Percentiles rank a stretch among this genome's conserved stretches.
phyloP scores from a whole-genome alignment of 2,888 invertebrate genomes.

The Scaptomyza cyrtandrae region DNA sequence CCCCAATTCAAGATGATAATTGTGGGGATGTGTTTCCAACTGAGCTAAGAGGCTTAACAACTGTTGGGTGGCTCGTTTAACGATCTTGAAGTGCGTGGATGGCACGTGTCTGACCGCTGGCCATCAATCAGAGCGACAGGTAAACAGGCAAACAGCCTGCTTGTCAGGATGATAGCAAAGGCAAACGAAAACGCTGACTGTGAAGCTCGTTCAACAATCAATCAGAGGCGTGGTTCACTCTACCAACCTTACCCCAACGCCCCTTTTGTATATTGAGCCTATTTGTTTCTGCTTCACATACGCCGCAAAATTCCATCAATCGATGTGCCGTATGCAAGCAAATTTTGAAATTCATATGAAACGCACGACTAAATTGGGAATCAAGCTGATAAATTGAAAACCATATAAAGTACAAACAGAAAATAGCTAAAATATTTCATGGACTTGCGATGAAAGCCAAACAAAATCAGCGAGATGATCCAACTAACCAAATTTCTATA shows the following conservation, averaged over 20 bases:
- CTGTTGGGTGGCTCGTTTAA: constrained; percentile 40
- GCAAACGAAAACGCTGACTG: constrained; percentile 14
- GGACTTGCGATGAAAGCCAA: constrained; percentile 46
- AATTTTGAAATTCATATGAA: constrained; percentile 68
- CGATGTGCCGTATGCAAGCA: constrained; percentile 49
- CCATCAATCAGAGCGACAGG: constrained; percentile 65
- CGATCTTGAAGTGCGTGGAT: constrained; percentile 45
- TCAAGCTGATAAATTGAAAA: constrained; percentile 57
- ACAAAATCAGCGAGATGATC: not conserved
- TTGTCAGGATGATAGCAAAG: constrained; percentile 1
- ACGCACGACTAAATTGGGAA: constrained; percentile 59
- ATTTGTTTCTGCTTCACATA: constrained; percentile 9
- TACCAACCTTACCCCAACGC: not conserved
- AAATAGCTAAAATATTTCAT: constrained; percentile 37
- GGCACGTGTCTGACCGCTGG: constrained; percentile 56
- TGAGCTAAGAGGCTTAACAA: constrained; percentile 36
- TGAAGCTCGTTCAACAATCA: constrained; percentile 56
- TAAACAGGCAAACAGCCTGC: constrained; percentile 36
- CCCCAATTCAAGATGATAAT: not conserved
- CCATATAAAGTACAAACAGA: constrained; percentile 57
- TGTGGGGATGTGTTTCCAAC: not conserved
- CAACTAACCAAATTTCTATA: not conserved
- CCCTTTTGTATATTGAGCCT: not conserved
- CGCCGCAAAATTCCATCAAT: constrained; percentile 64
- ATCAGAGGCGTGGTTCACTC: constrained; percentile 44